Evolutionary conservation across 2,888 invertebrate species (phyloP), one percentile per base, ranked within the genome.

Genomic region (Latrodectus elegans): DNA sequence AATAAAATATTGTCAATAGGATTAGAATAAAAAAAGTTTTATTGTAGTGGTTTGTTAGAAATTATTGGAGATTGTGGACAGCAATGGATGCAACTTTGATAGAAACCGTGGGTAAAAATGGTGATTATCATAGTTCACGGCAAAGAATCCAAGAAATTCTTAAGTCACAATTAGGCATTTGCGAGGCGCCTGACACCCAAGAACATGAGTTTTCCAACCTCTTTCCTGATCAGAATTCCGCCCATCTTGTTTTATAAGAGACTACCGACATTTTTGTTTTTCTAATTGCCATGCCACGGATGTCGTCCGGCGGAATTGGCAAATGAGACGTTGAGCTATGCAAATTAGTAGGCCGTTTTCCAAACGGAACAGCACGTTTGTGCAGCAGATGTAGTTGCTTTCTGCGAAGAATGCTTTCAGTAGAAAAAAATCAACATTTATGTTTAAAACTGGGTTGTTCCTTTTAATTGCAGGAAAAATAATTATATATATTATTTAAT

Each of bases 181-280:
- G 68, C 74, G 49, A 55, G n/a, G 67, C 22, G 77, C 72, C 65
- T 84, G 77, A 84, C 84, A 84, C 77, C 78, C 72, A 49, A 67
- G 38, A 78, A 84, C 84, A 84, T 73, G 65, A 77, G 84, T 84
- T 84, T 84, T 84, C 84, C 84, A 77, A 67, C 84, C 84, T 84
- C 77, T 65, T 84, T 60, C 84, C 51, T 65, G 71, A 70, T 84
- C 70, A 52, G 22, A 76, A 84, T 60, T 84, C 72, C 84, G 77
- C 77, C 84, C 77, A 75, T 84, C 84, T 52, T 78, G 73, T 84
- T 84, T 77, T 65, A 78, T 73, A 65, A 60, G 14, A 60, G n/a
- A n/a, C 38, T 38, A 38, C 38, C 38, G 60, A 60, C 55, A 78
- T 38, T 78, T 75, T 84, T 64, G 52, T 71, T 73, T 72, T 71